Evolutionary conservation across 2,888 invertebrate genomes (phyloP).

Genomic region (Carterocephalus palaemon): DNA sequence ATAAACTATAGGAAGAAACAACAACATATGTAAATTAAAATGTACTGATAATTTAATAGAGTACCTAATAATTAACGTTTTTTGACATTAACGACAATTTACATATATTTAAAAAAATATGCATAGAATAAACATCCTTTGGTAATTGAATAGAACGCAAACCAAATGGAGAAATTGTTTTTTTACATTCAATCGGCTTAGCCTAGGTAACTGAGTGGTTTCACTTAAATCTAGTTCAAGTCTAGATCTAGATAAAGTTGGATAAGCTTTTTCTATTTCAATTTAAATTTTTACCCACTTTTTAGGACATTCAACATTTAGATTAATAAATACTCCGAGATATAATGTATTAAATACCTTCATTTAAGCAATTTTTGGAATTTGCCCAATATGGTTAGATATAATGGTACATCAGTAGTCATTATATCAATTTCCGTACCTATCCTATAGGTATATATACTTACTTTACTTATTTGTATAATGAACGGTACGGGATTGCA

Average conservation of each 20-base stretch:
- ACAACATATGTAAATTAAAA: no score
- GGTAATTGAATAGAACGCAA: slow-evolving; percentile 15
- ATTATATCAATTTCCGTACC: no score
- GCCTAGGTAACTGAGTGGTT: slow-evolving; percentile 50
- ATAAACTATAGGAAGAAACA: no score
- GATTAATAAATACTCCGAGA: no score
- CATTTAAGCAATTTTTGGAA: slow-evolving; percentile 21
- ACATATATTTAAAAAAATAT: slow-evolving; percentile 4
- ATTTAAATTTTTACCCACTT: slow-evolving; percentile 35
- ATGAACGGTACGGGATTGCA: no score
- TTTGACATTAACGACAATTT: slow-evolving; percentile 3
- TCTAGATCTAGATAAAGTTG: slow-evolving; percentile 43
- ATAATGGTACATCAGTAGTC: no score
- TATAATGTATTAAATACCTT: neutral
- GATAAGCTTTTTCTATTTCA: slow-evolving; percentile 53
- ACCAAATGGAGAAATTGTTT: slow-evolving; percentile 31
- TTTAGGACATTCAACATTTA: slow-evolving; percentile 2
- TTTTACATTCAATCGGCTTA: slow-evolving; percentile 40
- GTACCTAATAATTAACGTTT: no score
- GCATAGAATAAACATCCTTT: slow-evolving; percentile 46
- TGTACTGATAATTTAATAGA: no score
- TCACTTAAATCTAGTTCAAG: slow-evolving; percentile 56
- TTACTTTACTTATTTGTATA: no score
- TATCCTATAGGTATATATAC: no score
- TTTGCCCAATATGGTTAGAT: no score